Base-by-base conservation (phyloP, 2,888 invertebrate species). In the Dasysyrphus tricinctus region DNA sequence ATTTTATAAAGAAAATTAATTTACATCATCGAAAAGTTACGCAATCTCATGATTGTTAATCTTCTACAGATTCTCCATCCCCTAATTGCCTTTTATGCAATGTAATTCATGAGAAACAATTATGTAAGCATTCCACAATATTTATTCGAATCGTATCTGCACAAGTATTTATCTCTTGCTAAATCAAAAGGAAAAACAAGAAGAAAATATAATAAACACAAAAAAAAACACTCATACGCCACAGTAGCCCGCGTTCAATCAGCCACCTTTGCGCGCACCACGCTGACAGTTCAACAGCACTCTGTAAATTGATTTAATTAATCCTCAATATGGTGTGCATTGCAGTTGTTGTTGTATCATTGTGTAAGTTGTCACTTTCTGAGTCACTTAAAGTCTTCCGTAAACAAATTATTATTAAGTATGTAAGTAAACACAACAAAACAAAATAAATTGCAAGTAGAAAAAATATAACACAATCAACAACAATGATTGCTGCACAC, bases 141-240 rank as follows among this genome's bases (percentile, higher is more conserved):
- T 34, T 34, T 8, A 49, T 19, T 49, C n/a, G 19, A 19, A 19
- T 49, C 12, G 19, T 42, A 24, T 34, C n/a, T 19, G 11, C 9
- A n/a, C 9, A 69, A 14, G 54, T 67, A 49, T 61, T 61, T 61
- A 37, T 39, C 16, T 37, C 47, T 47, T 63, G n/a, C 67, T 19
- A 12, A 67, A 34, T 37, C 49, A 49, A 49, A 29, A 37, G 5
- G n/a, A 19, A 69, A 39, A 16, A 19, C 61, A 47, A 32, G 3
- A 51, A 44, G 11, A 5, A 19, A 19, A 49, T 9, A 49, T 19
- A 49, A 9, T 11, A 0, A 47, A 16, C 7, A 11, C 6, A 54
- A 44, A 63, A 56, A 63, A 56, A 63, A 73, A 19, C 65, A 59
- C 80, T 57, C 73, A 80, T 80, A 80, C 80, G 73, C 57, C 80